A percentile compares a stretch with the other conserved stretches of the same genome.
phyloP scores from a whole-genome alignment of 2,113 vertebrate genomes.

The Coreoperca whiteheadi region DNA sequence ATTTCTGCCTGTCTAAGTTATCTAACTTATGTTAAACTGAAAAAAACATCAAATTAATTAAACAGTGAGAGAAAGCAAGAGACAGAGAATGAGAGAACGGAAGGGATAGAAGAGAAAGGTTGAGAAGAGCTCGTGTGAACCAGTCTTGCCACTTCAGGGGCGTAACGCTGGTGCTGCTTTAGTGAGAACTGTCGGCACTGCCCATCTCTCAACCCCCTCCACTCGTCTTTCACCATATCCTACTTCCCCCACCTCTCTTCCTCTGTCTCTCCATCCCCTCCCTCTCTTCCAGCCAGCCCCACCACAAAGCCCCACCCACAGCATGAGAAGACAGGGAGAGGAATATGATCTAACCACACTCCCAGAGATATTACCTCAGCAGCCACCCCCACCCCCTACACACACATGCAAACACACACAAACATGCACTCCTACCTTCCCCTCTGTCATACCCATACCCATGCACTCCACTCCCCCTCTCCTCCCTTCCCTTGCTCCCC shows the following conservation, averaged over 20 bases:
- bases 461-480: constrained; percentile 51
- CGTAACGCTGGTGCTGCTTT: constrained; percentile 39
- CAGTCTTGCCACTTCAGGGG: constrained; percentile 64
- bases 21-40: background rate
- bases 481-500: constrained; percentile 60
- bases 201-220: constrained; percentile 67
- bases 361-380: constrained; percentile 75
- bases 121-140: constrained; percentile 51
- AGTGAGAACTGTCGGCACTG: constrained; percentile 58
- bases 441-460: constrained; percentile 69
- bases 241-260: constrained; percentile 44
- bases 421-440: constrained; percentile 71
- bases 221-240: constrained; percentile 54
- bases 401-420: constrained; percentile 22
- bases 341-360: constrained; percentile 85
- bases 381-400: constrained; percentile 63
- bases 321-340: constrained; percentile 85
- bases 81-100: constrained; percentile 1
- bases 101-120: background rate
- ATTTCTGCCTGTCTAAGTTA: background rate
- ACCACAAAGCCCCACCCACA: constrained; percentile 78
- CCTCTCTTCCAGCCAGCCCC: constrained; percentile 65
- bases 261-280: constrained; percentile 56
- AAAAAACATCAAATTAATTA: background rate
- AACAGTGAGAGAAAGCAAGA: background rate